phyloP scores from a whole-genome alignment of 2,113 vertebrate genomes.

The Myotis brandtii region DNA sequence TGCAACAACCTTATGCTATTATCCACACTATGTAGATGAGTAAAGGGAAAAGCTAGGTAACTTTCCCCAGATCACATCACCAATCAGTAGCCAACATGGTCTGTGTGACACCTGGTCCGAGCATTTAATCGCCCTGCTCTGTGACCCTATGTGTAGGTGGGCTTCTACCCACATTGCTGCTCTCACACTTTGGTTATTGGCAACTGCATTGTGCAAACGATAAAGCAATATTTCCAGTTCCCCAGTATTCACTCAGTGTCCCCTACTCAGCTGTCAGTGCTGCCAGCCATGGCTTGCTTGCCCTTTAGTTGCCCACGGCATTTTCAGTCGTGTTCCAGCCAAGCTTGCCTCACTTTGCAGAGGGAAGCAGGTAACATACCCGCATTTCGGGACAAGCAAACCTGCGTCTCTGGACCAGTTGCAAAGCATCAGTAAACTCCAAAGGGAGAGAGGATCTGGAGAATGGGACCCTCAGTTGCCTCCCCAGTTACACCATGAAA shows the following conservation, averaged over 20 bases:
- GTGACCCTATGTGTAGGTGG: too few species aligned
- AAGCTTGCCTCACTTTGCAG: background rate
- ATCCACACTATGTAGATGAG: background rate
- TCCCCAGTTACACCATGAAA: background rate
- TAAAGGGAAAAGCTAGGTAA: slow-evolving; percentile 37
- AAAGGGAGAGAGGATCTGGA: background rate
- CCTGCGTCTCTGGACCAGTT: background rate
- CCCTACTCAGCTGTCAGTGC: background rate
- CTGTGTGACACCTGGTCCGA: background rate
- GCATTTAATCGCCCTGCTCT: background rate
- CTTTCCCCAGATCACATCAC: background rate
- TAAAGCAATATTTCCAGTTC: background rate
- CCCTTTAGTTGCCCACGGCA: background rate
- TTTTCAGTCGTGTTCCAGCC: background rate
- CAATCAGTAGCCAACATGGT: background rate
- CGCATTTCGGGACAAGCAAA: background rate
- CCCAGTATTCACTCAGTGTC: background rate
- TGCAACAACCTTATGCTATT: background rate
- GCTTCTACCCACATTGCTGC: background rate
- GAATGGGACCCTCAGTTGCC: background rate
- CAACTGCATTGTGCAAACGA: background rate
- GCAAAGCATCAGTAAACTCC: background rate
- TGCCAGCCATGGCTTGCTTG: background rate
- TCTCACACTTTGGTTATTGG: background rate
- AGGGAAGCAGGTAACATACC: background rate